Conservation (phyloP, 2,888 invertebrate genomes). For the Liodrosophila aerea region DNA sequence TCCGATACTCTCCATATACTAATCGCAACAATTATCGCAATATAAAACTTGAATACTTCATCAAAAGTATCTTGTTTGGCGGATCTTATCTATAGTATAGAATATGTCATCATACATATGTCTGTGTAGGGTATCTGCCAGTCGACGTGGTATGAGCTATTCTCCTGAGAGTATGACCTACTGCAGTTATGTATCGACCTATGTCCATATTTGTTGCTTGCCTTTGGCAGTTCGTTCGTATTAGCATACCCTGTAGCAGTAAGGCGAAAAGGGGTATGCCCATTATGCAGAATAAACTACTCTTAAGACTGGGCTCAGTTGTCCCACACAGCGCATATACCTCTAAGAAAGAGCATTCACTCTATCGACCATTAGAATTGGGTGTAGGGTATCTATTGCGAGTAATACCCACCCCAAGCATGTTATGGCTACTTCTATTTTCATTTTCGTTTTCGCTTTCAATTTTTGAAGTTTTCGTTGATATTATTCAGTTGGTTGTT, state of each 20-base stretch:
- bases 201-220: slow-evolving; percentile 2
- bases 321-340: too few species aligned
- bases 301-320: too few species aligned
- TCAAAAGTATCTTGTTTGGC: too few species aligned
- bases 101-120: too few species aligned
- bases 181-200: slow-evolving; percentile 18
- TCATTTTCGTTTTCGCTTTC: slow-evolving; percentile 14
- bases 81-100: too few species aligned
- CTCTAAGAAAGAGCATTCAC: too few species aligned
- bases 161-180: slow-evolving; percentile 31
- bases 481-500: slow-evolving; percentile 8
- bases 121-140: slow-evolving; percentile 12
- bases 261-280: neutral
- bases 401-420: neutral
- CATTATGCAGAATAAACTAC: neutral
- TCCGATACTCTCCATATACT: too few species aligned
- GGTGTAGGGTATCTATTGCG: neutral
- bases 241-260: slow-evolving; percentile 12
- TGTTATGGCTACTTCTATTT: neutral
- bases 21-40: too few species aligned
- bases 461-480: slow-evolving; percentile 22
- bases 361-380: too few species aligned
- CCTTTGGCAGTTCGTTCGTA: slow-evolving; percentile 23
- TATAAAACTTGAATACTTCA: too few species aligned
- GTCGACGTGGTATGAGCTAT: slow-evolving; percentile 7